Base-by-base conservation (phyloP, 2,888 invertebrate species). In the Caenorhabditis afra region DNA sequence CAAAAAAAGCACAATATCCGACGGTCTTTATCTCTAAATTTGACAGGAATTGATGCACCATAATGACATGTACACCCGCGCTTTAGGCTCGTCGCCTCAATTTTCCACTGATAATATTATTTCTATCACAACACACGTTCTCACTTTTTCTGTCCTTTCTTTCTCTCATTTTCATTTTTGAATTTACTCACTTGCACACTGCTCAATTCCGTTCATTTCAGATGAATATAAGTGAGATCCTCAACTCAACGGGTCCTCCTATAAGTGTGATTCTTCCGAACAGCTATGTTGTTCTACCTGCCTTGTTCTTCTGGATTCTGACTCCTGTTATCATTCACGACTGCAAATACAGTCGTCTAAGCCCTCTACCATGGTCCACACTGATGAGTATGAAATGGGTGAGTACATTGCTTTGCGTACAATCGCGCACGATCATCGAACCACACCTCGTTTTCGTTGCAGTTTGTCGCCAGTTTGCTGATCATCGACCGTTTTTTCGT, bases 331-430 rank as follows among this genome's bases (percentile, higher is more conserved):
- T 89, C 0, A 79, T 85, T 11, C 61, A 87, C 62, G 87, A 88
- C 68, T 50, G 84, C 8, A 64, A 71, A 49, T 53, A 74, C 7
- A 82, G 81, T 20, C 57, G 81, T 20, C 39, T 59, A 11, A 67
- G 79, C 10, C 53, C 80, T 3, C 75, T 88, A 8, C 87, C 87
- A 65, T 86, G 86, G 83, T 85, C 87, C 1, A 84, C 81, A 3
- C 47, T 87, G n/a, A 82, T 85, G 81, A 84, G 84, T 67, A 79
- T 86, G 73, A 87, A 87, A 85, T 83, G 84, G 80, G 87, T 87
- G 52, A 47, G 75, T 14, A n/a, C 11, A 35, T 53, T n/a, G n/a
- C n/a, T n/a, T n/a, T n/a, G 23, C 20, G 12, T 12, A 16, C 22
- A 49, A 23, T 29, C 39, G 7, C 18, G 45, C 35, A 16, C 44